Conservation (phyloP, 2,113 vertebrate genomes). For the Hyaena hyaena region DNA sequence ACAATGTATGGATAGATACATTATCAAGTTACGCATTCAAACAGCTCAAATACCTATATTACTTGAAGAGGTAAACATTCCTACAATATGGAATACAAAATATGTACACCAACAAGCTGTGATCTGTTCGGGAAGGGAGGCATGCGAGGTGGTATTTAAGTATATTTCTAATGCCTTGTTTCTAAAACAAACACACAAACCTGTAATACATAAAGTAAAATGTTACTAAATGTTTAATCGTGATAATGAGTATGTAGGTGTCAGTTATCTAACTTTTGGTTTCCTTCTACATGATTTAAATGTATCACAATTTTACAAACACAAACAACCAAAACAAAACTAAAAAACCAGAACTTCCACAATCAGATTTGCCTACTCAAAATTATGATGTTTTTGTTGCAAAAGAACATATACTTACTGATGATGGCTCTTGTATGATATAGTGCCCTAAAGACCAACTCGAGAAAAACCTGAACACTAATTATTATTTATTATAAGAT, state of each 20-base stretch:
- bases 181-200: background rate
- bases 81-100: background rate
- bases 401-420: background rate
- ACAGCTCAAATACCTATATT: background rate
- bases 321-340: background rate
- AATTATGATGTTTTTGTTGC: background rate
- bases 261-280: background rate
- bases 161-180: background rate
- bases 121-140: background rate
- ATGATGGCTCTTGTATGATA: background rate
- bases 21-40: background rate
- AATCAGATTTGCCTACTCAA: background rate
- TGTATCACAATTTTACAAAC: background rate
- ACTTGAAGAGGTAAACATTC: background rate
- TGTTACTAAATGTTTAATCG: background rate
- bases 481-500: background rate
- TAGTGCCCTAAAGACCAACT: background rate
- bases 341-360: background rate
- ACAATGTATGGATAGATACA: background rate
- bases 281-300: constrained; percentile 21
- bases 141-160: background rate
- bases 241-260: background rate
- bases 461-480: background rate
- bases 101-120: background rate
- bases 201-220: background rate